These are phyloP conservation scores for Loxodonta africana DNA, from an alignment of 2,113 vertebrate genomes.

Conservation along the genomic window DNA sequence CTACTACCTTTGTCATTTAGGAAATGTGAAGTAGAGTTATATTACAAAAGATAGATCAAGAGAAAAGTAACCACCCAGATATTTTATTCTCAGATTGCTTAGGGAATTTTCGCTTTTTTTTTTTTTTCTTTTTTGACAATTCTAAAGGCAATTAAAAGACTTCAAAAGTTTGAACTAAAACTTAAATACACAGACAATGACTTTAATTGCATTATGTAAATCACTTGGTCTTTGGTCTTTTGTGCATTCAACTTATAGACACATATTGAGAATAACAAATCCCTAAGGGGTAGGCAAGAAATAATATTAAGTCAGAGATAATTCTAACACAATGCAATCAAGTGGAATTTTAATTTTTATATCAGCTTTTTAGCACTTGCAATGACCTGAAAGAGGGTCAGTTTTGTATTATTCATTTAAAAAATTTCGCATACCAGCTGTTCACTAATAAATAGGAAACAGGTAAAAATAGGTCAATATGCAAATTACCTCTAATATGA, in stretches of 20 bases:
- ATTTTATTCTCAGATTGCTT: background rate
- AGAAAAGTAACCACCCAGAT: background rate
- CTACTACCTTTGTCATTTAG: background rate
- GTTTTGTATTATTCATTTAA: conserved; percentile 48
- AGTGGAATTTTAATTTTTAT: background rate
- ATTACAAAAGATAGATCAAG: background rate
- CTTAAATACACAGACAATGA: background rate
- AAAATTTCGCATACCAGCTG: background rate
- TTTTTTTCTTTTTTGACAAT: background rate
- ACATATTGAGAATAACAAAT: background rate
- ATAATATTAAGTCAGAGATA: conserved; percentile 5
- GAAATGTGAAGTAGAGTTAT: background rate
- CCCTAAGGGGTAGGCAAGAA: background rate
- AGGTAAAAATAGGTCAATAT: background rate
- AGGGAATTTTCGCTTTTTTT: background rate
- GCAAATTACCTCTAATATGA: background rate
- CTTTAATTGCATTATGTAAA: background rate
- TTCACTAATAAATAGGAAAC: background rate
- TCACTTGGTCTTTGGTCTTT: background rate
- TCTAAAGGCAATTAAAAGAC: background rate
- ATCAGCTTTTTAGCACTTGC: background rate
- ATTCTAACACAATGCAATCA: conserved; percentile 1
- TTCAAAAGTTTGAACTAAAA: background rate
- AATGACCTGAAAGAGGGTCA: background rate
- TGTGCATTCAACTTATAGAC: background rate